phyloP scores from a whole-genome alignment of 2,113 vertebrate species.

The Neolamprologus variostigma region DNA sequence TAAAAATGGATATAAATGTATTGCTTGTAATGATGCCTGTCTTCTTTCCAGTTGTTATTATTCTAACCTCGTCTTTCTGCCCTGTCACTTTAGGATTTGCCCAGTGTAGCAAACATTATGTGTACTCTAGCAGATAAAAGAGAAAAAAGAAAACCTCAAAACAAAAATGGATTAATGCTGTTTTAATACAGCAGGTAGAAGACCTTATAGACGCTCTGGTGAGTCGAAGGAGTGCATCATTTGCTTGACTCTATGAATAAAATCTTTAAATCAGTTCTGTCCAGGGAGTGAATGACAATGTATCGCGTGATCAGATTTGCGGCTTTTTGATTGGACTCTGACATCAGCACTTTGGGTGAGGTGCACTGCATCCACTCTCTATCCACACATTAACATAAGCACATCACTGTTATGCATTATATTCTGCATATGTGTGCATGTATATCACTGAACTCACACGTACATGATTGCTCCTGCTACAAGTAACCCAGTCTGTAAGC shows the following conservation, averaged over 20 bases:
- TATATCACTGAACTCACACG: neutral
- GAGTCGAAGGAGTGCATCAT: neutral
- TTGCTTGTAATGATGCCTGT: neutral
- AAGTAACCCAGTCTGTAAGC: neutral
- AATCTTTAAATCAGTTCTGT: neutral
- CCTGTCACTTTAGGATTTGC: neutral
- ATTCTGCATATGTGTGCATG: neutral
- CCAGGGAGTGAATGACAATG: rapidly evolving
- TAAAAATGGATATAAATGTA: neutral
- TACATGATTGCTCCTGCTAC: neutral
- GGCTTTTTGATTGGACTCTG: neutral
- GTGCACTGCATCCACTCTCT: neutral
- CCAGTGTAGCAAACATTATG: neutral
- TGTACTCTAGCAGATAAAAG: neutral
- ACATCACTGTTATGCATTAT: neutral
- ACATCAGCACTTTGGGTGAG: neutral
- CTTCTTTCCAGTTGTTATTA: neutral
- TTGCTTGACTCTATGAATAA: neutral
- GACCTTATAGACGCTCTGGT: neutral
- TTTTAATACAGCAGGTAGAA: neutral
- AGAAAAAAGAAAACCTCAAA: neutral
- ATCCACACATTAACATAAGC: neutral
- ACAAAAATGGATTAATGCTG: neutral
- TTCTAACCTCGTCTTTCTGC: neutral
- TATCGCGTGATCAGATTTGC: neutral